A percentile compares a stretch with the other conserved stretches of the same genome.
Evolutionary conservation across 1,140 invertebrate genomes (phyloP).

Genomic region (Cotesia chilonis): DNA sequence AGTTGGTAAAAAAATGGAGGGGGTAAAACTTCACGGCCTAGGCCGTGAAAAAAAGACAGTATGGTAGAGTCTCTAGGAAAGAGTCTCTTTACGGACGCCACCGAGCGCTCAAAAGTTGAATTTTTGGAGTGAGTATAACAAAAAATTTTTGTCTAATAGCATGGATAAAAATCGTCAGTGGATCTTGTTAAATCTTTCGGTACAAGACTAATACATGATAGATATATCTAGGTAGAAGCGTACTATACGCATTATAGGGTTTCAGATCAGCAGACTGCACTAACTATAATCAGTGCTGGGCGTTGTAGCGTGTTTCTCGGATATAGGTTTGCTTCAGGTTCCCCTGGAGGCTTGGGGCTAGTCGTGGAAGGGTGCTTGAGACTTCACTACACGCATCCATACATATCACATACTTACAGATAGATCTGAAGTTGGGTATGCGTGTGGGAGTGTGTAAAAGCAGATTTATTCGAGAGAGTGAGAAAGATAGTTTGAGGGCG

Average conservation of each 20-base stretch:
- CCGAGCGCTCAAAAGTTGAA: too few species aligned
- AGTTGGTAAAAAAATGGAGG: too few species aligned
- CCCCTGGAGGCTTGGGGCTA: not conserved
- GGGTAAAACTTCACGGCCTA: too few species aligned
- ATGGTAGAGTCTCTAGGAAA: too few species aligned
- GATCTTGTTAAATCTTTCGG: not conserved
- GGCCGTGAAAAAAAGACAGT: too few species aligned
- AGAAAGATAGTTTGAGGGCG: not conserved
- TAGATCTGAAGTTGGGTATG: not conserved
- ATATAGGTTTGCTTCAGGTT: slow-evolving; percentile 38
- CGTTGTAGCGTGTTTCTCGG: slow-evolving; percentile 44
- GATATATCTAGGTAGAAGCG: slow-evolving; percentile 16
- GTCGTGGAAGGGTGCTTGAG: slow-evolving; percentile 6
- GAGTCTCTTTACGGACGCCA: too few species aligned
- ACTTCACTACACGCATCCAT: not conserved
- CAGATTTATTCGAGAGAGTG: not conserved
- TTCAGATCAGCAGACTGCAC: slow-evolving; percentile 60
- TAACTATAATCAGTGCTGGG: slow-evolving; percentile 61
- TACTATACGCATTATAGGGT: slow-evolving; percentile 49
- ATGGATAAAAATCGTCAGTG: not conserved
- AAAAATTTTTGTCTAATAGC: not conserved
- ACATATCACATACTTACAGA: not conserved
- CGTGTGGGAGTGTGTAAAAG: not conserved
- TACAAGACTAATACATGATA: slow-evolving; percentile 8
- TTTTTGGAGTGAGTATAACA: too few species aligned